These are phyloP conservation scores for Gymnoscopelus microlampas DNA, from an alignment of 2,797 vertebrate species.

Conservation along the genomic window DNA sequence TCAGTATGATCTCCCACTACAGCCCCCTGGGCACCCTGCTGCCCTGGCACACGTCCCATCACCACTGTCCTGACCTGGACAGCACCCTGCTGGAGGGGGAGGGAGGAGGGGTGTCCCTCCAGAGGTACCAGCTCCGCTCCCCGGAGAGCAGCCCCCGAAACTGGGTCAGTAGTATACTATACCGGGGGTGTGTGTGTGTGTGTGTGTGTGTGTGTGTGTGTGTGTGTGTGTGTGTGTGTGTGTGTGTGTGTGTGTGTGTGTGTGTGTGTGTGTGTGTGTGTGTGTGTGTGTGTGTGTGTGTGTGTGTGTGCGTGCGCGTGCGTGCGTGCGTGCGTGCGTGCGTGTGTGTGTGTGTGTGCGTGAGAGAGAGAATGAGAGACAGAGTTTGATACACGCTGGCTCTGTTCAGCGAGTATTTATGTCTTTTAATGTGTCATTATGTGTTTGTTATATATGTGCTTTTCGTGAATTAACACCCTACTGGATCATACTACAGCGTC, in stretches of 20 bases:
- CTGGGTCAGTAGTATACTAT: conserved; percentile 75
- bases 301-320: neutral
- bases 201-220: conserved; percentile 8
- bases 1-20: conserved; percentile 80
- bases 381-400: too few species aligned
- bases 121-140: conserved; percentile 82
- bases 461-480: too few species aligned
- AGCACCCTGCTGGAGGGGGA: conserved; percentile 73
- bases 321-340: conserved; percentile 21
- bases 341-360: conserved; percentile 11
- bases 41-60: conserved; percentile 66
- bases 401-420: neutral
- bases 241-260: conserved; percentile 2
- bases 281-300: conserved; percentile 14
- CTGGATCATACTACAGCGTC: too few species aligned
- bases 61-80: conserved; percentile 72
- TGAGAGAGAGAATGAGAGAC: too few species aligned
- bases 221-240: conserved; percentile 3
- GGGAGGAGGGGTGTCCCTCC: conserved; percentile 79
- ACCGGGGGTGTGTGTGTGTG: neutral
- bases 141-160: conserved; percentile 78
- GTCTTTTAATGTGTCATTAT: neutral
- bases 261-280: conserved; percentile 24
- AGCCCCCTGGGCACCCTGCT: conserved; percentile 76
- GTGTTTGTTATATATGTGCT: too few species aligned